Evolutionary conservation across 64 coral and sea anemone genomes (phyloP), one percentile per base, ranked within the genome.

Genomic region (Actinia equina): DNA sequence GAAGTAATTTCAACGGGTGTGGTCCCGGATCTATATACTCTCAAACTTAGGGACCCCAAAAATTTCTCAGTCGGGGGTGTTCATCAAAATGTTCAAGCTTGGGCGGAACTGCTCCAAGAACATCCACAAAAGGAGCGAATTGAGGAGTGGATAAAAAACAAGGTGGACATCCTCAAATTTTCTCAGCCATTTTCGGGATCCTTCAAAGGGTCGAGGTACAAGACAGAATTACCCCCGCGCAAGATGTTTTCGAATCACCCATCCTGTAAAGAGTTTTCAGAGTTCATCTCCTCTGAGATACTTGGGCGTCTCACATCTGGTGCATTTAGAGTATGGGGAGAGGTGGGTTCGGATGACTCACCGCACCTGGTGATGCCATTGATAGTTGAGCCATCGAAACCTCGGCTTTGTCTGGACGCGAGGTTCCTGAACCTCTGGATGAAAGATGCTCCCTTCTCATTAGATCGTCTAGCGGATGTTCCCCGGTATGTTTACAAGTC

Each of bases 341-440:
- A 55, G 17, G 86, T 80, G 13, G n/a, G 51, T 46, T 22, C 56
- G 1, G 74, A 27, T 52, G 55, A 56, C 18, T 49, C 46, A 14
- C 86, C 86, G 51, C 23, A 26, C 43, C 6, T 88, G 46, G 46
- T 53, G 46, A 30, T 19, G 0, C 86, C 86, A 9, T 23, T 88
- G 1, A 79, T 20, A 10, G 71, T 88, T 20, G 76, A 88, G 16
- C 86, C 74, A 2, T 18, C 67, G 20, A 88, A 88, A 26, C 86
- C 86, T 1, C 49, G 86, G 26, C 56, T 88, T 27, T 88, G 86
- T 58, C 7, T 79, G 7, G 86, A 88, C 79, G 86, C 86, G 3
- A 44, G 86, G 8, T 88, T 79, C 53, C n/a, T 88, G 14, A 88
- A 88, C 51, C 17, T 79, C 20, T 88, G 87, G 87, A 88, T 88